Percentiles rank a stretch among this genome's conserved stretches.
Conservation (phyloP, 2,888 invertebrate species). For the Stenolophus ochropezus region DNA sequence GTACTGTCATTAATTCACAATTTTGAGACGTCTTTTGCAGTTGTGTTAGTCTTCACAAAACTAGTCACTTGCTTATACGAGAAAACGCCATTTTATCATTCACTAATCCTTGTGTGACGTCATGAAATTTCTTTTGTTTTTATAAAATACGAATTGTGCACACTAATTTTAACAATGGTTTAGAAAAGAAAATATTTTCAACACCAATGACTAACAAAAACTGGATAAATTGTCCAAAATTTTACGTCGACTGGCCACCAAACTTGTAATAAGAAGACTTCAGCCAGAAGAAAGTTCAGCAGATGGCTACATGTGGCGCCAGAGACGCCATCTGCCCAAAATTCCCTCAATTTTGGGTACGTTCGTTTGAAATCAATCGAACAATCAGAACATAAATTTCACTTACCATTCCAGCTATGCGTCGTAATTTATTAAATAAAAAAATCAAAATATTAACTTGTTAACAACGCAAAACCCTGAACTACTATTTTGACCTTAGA, state of each 20-base stretch:
- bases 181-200: slow-evolving; percentile 44
- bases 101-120: slow-evolving; percentile 59
- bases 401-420: too few relatives aligned
- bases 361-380: too few relatives aligned
- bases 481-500: too few relatives aligned
- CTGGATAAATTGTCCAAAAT: slow-evolving; percentile 45
- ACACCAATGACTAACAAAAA: slow-evolving; percentile 33
- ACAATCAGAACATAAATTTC: too few relatives aligned
- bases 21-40: slow-evolving; percentile 70
- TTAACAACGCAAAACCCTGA: too few relatives aligned
- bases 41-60: slow-evolving; percentile 70
- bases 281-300: slow-evolving; percentile 40
- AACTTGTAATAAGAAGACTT: slow-evolving; percentile 53
- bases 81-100: slow-evolving; percentile 73
- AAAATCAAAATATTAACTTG: too few relatives aligned
- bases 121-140: slow-evolving; percentile 60
- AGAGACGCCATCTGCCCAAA: slow-evolving; percentile 1
- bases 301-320: slow-evolving; percentile 43
- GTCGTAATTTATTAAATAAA: too few relatives aligned
- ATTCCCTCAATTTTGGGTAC: background rate
- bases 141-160: slow-evolving; percentile 20
- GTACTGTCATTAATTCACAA: slow-evolving; percentile 65
- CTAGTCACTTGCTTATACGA: slow-evolving; percentile 74
- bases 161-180: slow-evolving; percentile 44
- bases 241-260: slow-evolving; percentile 49